A percentile compares a stretch with the other conserved stretches of the same genome.
These are phyloP conservation scores for Hyposoter didymator DNA, from an alignment of 2,888 invertebrate genomes.

Conservation along the genomic window DNA sequence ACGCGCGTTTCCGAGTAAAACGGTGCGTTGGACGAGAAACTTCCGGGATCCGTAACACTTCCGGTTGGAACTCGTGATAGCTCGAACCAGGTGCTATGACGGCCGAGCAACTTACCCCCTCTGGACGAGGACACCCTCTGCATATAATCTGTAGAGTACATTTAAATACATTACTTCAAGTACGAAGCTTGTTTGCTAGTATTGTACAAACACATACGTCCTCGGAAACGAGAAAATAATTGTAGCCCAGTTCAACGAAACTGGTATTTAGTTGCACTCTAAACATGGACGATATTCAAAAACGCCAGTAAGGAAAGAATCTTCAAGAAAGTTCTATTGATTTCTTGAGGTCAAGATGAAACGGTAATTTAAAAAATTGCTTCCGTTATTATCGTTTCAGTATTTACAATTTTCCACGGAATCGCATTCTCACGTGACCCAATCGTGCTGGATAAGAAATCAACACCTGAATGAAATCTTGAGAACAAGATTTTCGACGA, in stretches of 20 bases:
- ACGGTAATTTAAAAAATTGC: neutral
- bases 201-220: slow-evolving; percentile 10
- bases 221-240: slow-evolving; percentile 36
- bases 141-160: neutral
- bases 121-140: neutral
- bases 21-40: slow-evolving; percentile 48
- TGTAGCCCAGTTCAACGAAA: slow-evolving; percentile 17
- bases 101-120: slow-evolving; percentile 8
- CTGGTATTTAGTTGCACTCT: slow-evolving; percentile 13
- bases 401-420: neutral
- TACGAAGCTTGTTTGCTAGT: neutral
- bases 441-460: too few species aligned
- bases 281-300: slow-evolving; percentile 2
- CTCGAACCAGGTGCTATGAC: slow-evolving; percentile 9
- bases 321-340: neutral
- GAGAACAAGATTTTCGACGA: neutral
- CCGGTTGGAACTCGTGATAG: slow-evolving; percentile 21
- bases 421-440: too few species aligned
- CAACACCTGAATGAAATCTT: too few species aligned
- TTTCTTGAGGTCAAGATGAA: neutral
- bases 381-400: neutral
- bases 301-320: neutral
- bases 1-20: slow-evolving; percentile 42
- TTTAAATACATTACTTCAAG: neutral
- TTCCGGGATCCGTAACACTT: slow-evolving; percentile 40